phyloP scores from a whole-genome alignment of 2,113 vertebrate species.

The Sprattus sprattus region DNA sequence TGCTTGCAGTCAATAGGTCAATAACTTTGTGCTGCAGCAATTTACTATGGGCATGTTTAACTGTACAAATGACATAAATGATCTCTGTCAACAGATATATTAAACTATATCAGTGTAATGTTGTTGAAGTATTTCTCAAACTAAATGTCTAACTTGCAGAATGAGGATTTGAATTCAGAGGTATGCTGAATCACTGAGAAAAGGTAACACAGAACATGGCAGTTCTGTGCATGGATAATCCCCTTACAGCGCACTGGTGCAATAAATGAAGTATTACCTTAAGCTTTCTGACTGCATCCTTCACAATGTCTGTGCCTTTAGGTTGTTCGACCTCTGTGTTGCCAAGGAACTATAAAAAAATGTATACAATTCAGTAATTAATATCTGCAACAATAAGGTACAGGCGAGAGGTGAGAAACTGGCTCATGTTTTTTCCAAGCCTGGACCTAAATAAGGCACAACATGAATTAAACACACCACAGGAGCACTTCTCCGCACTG shows the following conservation, averaged over 20 bases:
- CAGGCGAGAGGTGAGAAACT: neutral
- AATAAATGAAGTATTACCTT: constrained; percentile 76
- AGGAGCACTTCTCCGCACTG: neutral
- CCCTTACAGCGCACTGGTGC: neutral
- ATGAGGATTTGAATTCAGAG: too few species aligned
- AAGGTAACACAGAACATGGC: too few species aligned
- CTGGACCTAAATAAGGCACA: neutral
- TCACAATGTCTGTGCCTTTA: constrained; percentile 95
- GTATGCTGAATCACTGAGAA: too few species aligned
- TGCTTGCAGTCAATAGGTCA: too few species aligned
- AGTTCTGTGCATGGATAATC: too few species aligned
- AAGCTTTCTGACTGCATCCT: constrained; percentile 93
- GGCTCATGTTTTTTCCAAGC: neutral
- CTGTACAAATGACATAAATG: too few species aligned
- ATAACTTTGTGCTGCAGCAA: too few species aligned
- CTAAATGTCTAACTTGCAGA: too few species aligned
- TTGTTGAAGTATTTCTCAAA: too few species aligned
- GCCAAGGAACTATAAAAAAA: constrained; percentile 86
- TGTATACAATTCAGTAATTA: neutral
- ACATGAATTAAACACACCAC: neutral
- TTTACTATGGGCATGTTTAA: too few species aligned
- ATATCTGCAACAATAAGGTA: neutral
- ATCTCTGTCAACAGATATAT: too few species aligned
- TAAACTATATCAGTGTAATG: too few species aligned
- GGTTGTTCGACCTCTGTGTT: constrained; percentile 95